phyloP scores from a whole-genome alignment of 2,113 vertebrate species.

The Illadopsis cleaveri region DNA sequence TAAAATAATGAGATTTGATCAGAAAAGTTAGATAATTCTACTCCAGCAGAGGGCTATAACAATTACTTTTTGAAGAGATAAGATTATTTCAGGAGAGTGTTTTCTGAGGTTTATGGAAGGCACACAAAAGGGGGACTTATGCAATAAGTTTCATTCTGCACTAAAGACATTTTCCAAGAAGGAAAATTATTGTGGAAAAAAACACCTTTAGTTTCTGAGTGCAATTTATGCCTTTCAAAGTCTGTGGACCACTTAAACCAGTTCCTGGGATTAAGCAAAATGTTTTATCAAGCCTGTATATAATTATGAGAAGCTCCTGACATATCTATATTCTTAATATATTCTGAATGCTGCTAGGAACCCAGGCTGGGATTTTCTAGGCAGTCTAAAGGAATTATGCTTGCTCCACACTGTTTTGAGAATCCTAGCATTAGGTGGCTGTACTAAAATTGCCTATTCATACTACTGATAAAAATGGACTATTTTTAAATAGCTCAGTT shows the following conservation, averaged over 20 bases:
- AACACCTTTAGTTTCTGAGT: neutral
- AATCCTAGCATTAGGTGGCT: neutral
- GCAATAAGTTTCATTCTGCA: neutral
- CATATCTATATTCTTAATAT: neutral
- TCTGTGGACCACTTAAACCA: neutral
- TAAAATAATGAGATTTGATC: slow-evolving; percentile 25
- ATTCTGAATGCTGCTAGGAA: neutral
- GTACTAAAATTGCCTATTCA: neutral
- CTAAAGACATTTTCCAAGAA: neutral
- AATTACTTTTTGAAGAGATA: neutral
- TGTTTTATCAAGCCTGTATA: neutral
- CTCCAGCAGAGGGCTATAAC: neutral
- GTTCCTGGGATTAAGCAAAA: slow-evolving; percentile 3
- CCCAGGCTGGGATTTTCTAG: neutral
- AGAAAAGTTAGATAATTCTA: neutral
- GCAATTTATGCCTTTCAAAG: neutral
- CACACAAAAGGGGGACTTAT: neutral
- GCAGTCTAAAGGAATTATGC: neutral
- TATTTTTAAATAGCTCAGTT: neutral
- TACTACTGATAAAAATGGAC: neutral
- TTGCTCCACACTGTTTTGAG: neutral
- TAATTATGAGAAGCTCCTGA: neutral
- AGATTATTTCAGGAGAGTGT: neutral
- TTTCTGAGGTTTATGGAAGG: neutral
- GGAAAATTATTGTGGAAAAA: neutral